A percentile compares a stretch with the other conserved stretches of the same genome.
Conservation (phyloP, 2,888 invertebrate genomes). For the Cataglyphis livida region DNA sequence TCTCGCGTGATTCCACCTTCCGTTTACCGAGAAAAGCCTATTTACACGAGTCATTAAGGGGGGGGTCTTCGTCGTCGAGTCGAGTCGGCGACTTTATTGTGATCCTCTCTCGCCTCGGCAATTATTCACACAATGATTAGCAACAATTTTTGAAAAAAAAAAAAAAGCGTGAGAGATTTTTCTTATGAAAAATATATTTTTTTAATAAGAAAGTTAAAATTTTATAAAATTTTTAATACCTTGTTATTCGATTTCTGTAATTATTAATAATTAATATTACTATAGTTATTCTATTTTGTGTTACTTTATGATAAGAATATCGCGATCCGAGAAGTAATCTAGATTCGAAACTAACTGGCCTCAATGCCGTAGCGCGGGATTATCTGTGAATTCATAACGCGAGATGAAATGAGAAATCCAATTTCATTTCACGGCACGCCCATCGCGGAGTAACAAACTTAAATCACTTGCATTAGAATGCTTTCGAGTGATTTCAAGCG, state of each 20-base stretch:
- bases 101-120: not conserved
- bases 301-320: not conserved
- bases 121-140: not conserved
- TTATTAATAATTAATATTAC: not conserved
- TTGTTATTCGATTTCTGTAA: not conserved
- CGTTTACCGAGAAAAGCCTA: slow-evolving; percentile 47
- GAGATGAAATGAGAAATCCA: slow-evolving; percentile 40
- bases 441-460: slow-evolving; percentile 23
- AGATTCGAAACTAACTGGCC: slow-evolving; percentile 2
- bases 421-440: slow-evolving; percentile 17
- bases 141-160: not conserved
- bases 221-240: not conserved
- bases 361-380: not conserved
- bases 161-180: not conserved
- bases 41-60: slow-evolving; percentile 43
- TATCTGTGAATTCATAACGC: slow-evolving; percentile 30
- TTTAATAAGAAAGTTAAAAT: not conserved
- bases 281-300: not conserved
- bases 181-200: not conserved
- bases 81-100: slow-evolving; percentile 3
- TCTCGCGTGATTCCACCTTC: slow-evolving; percentile 41
- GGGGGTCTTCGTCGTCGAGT: not conserved
- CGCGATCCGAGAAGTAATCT: slow-evolving; percentile 5
- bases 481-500: slow-evolving; percentile 46
- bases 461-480: slow-evolving; percentile 44